phyloP scores from a whole-genome alignment of 2,797 vertebrate genomes.

The Heterohyrax brucei region DNA sequence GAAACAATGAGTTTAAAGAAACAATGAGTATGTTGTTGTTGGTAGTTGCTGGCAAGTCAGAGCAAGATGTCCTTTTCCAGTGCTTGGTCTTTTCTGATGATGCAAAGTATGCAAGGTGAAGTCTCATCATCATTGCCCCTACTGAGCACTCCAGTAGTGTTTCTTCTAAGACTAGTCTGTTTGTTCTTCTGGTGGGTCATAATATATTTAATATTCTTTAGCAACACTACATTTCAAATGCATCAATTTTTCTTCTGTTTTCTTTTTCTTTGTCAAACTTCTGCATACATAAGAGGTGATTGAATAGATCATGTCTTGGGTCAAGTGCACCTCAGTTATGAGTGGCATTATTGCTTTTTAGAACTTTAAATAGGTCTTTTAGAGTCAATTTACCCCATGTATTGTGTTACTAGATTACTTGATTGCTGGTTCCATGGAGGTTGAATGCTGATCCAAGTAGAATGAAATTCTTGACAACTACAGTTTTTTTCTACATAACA shows the following conservation, averaged over 20 bases:
- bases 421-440: background rate
- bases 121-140: background rate
- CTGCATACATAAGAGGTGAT: background rate
- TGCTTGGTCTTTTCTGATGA: background rate
- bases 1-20: too few species aligned
- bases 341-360: background rate
- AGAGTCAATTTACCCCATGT: background rate
- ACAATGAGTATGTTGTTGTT: background rate
- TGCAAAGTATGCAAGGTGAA: background rate
- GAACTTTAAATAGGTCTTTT: background rate
- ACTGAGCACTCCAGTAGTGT: background rate
- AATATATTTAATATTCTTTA: background rate
- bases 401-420: background rate
- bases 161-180: background rate
- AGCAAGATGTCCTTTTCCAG: background rate
- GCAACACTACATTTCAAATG: background rate
- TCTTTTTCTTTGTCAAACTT: background rate
- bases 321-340: background rate
- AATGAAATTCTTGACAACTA: background rate
- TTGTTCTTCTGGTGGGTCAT: background rate
- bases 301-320: too few species aligned
- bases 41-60: background rate
- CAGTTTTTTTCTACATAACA: background rate
- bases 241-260: background rate
- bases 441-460: background rate